Conservation (phyloP, 2,113 vertebrate species). For the Malaclemys terrapin region DNA sequence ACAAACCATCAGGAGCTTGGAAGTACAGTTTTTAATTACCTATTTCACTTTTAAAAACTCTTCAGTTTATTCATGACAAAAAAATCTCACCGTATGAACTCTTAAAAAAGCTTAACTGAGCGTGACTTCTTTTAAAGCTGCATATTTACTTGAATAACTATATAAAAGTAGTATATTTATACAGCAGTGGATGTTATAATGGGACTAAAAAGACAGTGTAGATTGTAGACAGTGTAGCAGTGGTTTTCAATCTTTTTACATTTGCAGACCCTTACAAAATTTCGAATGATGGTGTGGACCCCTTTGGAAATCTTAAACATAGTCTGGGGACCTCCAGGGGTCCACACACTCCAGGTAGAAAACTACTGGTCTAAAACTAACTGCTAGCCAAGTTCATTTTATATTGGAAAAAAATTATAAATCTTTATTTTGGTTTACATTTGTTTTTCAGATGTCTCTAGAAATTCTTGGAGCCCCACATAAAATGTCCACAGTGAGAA, state of each 20-base stretch:
- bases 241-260: not conserved
- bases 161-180: not conserved
- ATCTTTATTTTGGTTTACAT: not conserved
- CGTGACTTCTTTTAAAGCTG: not conserved
- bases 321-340: not conserved
- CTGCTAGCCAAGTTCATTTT: not conserved
- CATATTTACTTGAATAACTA: not conserved
- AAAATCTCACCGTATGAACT: not conserved
- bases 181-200: not conserved
- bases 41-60: not conserved
- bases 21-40: not conserved
- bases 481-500: not conserved
- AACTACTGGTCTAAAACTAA: not conserved
- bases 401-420: not conserved
- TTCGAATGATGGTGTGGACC: not conserved
- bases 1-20: not conserved
- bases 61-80: not conserved
- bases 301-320: not conserved
- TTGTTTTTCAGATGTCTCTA: conserved; percentile 44
- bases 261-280: not conserved
- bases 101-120: not conserved
- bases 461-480: conserved; percentile 2
- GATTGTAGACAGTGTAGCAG: not conserved
- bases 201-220: not conserved
- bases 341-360: not conserved